These are phyloP conservation scores for Pardosa pseudoannulata DNA, from an alignment of 2,888 invertebrate species.

Conservation along the genomic window DNA sequence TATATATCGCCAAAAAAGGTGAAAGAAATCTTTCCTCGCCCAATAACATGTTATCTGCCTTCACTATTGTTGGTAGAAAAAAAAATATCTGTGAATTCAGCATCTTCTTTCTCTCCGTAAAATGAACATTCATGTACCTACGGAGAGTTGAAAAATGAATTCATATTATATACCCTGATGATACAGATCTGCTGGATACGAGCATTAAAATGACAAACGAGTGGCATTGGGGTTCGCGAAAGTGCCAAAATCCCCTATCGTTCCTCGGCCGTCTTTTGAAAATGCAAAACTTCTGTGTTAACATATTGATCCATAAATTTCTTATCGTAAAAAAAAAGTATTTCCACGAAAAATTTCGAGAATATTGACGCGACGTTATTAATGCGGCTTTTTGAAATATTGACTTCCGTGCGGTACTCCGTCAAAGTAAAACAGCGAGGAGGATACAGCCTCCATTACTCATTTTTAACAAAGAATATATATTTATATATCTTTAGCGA, in stretches of 20 bases:
- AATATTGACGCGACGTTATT: neutral
- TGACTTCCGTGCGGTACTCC: neutral
- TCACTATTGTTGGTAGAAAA: neutral
- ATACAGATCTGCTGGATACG: neutral
- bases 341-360: neutral
- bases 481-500: too few species aligned
- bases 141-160: neutral
- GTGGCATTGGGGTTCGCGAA: neutral
- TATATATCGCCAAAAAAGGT: neutral
- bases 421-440: neutral
- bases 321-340: neutral
- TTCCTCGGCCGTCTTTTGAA: neutral
- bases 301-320: neutral
- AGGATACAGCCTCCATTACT: neutral
- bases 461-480: too few species aligned
- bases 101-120: neutral
- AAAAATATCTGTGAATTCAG: neutral
- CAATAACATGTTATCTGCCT: neutral
- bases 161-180: neutral
- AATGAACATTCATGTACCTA: neutral
- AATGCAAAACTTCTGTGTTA: neutral
- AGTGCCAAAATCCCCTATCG: neutral
- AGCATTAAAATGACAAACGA: neutral
- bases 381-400: neutral
- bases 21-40: neutral